Evolutionary conservation across 2,888 invertebrate species (phyloP).

Genomic region (Phalera bucephala): DNA sequence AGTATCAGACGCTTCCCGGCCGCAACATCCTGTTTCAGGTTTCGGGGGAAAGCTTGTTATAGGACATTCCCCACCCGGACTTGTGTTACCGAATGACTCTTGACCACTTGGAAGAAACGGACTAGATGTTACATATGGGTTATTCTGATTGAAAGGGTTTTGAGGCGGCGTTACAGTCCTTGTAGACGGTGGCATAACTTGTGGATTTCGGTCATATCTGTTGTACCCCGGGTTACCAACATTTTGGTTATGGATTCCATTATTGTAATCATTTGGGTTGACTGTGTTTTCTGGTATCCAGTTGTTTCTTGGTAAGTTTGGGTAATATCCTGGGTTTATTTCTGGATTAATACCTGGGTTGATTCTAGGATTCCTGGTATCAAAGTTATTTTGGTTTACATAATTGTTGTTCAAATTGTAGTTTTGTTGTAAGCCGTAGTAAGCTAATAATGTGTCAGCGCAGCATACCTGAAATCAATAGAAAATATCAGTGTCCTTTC

Average conservation of each 20-base stretch:
- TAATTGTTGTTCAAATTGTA: background rate
- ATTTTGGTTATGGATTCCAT: background rate
- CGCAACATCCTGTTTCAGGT: conserved; percentile 63
- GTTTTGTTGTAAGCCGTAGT: background rate
- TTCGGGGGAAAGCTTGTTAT: conserved; percentile 55
- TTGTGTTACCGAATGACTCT: conserved; percentile 7
- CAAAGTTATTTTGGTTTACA: background rate
- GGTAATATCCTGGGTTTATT: background rate
- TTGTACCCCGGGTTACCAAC: conserved; percentile 12
- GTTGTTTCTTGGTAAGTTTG: background rate
- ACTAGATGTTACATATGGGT: conserved; percentile 20
- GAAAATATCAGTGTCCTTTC: no score
- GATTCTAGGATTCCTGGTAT: background rate
- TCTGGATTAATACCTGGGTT: background rate
- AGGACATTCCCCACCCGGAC: conserved; percentile 42
- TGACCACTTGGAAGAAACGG: conserved; percentile 12
- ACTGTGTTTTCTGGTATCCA: background rate
- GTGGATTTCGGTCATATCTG: conserved; percentile 5
- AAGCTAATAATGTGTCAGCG: conserved; percentile 13
- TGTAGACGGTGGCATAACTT: conserved; percentile 6
- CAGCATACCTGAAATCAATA: conserved; percentile 55
- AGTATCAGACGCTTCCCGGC: conserved; percentile 54
- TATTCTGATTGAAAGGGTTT: conserved; percentile 17
- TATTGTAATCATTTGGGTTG: background rate
- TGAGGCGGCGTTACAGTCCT: background rate